Base-by-base conservation (phyloP, 23 tunicate species). In the Ciona savignyi region DNA sequence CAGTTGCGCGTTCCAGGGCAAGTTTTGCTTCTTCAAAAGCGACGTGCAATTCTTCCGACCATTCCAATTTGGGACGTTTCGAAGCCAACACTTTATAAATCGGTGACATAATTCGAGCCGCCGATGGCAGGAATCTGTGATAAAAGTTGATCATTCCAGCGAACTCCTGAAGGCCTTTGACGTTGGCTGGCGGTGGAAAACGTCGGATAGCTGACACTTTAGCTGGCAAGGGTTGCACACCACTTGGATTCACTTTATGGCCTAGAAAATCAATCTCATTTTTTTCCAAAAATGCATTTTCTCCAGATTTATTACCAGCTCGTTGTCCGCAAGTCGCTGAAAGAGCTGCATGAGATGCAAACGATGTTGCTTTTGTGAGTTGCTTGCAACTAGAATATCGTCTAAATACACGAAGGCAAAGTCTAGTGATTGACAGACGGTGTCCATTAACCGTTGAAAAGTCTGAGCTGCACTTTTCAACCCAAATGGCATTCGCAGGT, bases 61-160 rank as follows among this genome's bases (percentile, higher is more conserved):
- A 19, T 2, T 3, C 4, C 2, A 66, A 25, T 21, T 66, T 9
- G n/a, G 30, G 30, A 3, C 2, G 2, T 2, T 66, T 66, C 2
- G 2, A 29, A 25, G 70, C 11, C n/a, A 63, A 19, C 27, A 70
- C 26, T 3, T 9, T 6, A 29, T 63, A 63, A 6, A 63, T 63
- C 28, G 67, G 67, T 63, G n/a, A 63, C 67, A 63, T 63, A 6
- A 63, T 63, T 9, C n/a, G 11, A 2, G 70, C 1, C 23, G 70
- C 70, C 19, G 30, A 66, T 66, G 70, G 70, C 30, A 66, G 29
- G 30, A 70, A 70, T 31, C 74, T 51, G 30, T 70, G 29, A 27
- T 66, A 66, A 66, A 66, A 66, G 25, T 3, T 66, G 1, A 66
- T 3, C 70, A 66, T 66, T 24, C 70, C 70, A 20, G n/a, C 30